phyloP scores from a whole-genome alignment of 1,140 invertebrate species.

The Panonychus citri region DNA sequence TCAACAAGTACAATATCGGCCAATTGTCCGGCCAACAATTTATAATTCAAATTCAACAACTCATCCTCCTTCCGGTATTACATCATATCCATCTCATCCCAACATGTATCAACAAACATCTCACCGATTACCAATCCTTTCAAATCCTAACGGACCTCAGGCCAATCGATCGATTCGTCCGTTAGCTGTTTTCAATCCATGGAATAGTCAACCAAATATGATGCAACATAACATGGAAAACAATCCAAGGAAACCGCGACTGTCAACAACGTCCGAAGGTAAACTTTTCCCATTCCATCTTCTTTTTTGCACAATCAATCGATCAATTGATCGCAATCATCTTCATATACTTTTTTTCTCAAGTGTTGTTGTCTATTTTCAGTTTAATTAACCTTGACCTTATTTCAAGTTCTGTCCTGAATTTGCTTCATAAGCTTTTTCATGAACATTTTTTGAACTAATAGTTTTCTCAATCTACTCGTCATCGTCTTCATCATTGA shows the following conservation, averaged over 20 bases:
- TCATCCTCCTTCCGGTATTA: neutral
- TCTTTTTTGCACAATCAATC: neutral
- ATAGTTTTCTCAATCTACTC: no score
- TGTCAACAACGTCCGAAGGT: neutral
- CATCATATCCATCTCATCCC: neutral
- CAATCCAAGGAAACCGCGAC: neutral
- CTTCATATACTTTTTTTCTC: no score
- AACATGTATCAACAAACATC: neutral
- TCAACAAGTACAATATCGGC: neutral
- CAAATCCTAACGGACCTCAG: neutral
- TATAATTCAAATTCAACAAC: neutral
- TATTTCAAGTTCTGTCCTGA: no score
- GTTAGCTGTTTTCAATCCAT: neutral
- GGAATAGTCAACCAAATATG: constrained; percentile 1
- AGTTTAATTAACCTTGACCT: no score
- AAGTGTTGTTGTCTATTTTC: no score
- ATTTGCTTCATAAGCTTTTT: no score
- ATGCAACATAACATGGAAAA: neutral
- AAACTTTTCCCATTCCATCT: neutral
- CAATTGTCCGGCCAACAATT: neutral
- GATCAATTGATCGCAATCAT: neutral
- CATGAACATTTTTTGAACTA: no score
- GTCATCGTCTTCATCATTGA: no score
- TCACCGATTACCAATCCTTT: neutral
- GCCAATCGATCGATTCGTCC: neutral